Base-by-base conservation (phyloP, 1,140 invertebrate genomes). In the Eueides isabella region DNA sequence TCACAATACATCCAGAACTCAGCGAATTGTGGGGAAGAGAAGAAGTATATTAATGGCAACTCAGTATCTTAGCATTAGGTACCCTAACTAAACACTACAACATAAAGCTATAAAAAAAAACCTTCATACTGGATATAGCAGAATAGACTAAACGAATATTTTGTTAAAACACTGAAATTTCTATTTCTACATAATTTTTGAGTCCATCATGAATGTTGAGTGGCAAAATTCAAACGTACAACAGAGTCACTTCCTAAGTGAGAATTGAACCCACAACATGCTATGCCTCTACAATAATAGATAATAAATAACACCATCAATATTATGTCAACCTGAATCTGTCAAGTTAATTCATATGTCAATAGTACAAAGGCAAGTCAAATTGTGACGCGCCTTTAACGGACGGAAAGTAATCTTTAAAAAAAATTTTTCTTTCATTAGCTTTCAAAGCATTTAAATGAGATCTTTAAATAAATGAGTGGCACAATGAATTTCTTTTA, bases 341-440 rank as follows among this genome's bases (percentile, higher is more conserved):
- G 48, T 55, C 23, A 14, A 55, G 48, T 55, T 55, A 55, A 55
- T 55, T 55, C 7, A 26, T 26, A 55, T 55, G 48, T 55, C 48
- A 55, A 55, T 55, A 26, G 48, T 26, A 55, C 23, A 55, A 55
- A 23, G 19, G 23, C 48, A 11, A 23, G 0, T 23, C 1, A 11
- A 55, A 55, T 55, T 55, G 23, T 6, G n/a, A 48, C 16, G n/a
- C 16, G n/a, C 16, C 16, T 41, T 16, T 48, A 19, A 48, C n/a
- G n/a, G 7, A 11, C 19, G 26, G 23, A 23, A 55, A 55, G 48
- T 9, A 55, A 55, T 19, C 23, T 55, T 55, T 26, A 55, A 5
- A 23, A 55, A 26, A 55, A 23, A 26, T 19, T 16, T 5, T 48
- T 48, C 16, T 48, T 26, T 55, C 7, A 11, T 9, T 12, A 55